These are phyloP conservation scores for Athetis lepigone DNA, from an alignment of 2,888 invertebrate genomes.

Conservation along the genomic window DNA sequence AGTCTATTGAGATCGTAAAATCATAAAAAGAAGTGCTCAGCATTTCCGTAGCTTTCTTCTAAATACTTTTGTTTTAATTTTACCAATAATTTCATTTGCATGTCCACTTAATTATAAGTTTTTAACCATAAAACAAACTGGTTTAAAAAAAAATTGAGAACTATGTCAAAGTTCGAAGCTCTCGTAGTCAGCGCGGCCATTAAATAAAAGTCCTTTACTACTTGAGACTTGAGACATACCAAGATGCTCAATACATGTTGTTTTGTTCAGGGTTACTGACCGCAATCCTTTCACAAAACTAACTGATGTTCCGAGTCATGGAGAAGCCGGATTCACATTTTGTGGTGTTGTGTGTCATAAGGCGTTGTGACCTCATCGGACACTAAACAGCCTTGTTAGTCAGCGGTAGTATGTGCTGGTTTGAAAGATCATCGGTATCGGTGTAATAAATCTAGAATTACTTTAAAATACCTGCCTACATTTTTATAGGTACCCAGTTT, in stretches of 20 bases:
- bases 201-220: not conserved
- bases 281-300: not conserved
- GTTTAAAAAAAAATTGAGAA: not conserved
- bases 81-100: too few species aligned
- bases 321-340: constrained; percentile 10
- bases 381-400: not conserved
- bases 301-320: not conserved
- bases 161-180: not conserved
- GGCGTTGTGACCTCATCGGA: constrained; percentile 12
- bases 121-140: too few species aligned
- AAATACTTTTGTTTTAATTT: too few species aligned
- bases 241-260: not conserved
- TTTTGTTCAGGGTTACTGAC: constrained; percentile 13
- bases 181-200: not conserved
- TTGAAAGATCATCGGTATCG: not conserved
- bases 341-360: constrained; percentile 24
- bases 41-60: too few species aligned
- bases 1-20: too few species aligned
- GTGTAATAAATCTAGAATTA: not conserved
- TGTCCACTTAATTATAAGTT: too few species aligned
- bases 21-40: too few species aligned
- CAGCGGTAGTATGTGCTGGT: not conserved
- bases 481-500: too few species aligned
- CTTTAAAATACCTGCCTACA: not conserved
- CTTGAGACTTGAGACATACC: too few species aligned